Percentiles rank a stretch among this genome's conserved stretches.
These are phyloP conservation scores for Orbicella faveolata DNA, from an alignment of 64 coral and sea anemone species.

Conservation along the genomic window DNA sequence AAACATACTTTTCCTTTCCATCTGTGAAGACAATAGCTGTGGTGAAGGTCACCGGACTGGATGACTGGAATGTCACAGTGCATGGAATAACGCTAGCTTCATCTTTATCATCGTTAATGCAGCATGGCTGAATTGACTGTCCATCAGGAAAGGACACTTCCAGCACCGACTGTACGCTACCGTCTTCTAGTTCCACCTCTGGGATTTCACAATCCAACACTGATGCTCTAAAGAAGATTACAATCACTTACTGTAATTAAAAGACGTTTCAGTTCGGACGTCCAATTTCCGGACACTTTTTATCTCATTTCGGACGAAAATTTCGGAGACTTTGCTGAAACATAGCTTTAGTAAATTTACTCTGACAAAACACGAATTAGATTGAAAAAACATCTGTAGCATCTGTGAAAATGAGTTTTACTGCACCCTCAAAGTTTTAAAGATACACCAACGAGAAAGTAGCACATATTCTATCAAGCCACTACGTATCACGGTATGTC, in stretches of 20 bases:
- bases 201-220: conserved; percentile 65
- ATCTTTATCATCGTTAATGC: conserved; percentile 31
- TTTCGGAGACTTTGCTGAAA: too few relatives aligned
- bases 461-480: too few relatives aligned
- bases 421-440: too few relatives aligned
- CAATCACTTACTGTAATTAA: not conserved
- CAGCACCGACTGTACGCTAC: conserved; percentile 59
- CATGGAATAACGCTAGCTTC: conserved; percentile 66
- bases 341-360: too few relatives aligned
- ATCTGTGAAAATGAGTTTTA: too few relatives aligned
- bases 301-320: too few relatives aligned
- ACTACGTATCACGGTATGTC: too few relatives aligned
- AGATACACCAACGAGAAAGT: too few relatives aligned
- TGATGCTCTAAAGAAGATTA: conserved; percentile 46
- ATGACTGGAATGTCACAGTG: conserved; percentile 74
- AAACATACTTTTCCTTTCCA: conserved; percentile 71
- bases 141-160: conserved; percentile 71
- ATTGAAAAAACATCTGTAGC: too few relatives aligned
- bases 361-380: too few relatives aligned
- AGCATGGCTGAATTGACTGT: conserved; percentile 69
- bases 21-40: conserved; percentile 61
- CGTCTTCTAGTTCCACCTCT: conserved; percentile 80
- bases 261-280: too few relatives aligned
- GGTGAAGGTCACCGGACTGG: conserved; percentile 83
- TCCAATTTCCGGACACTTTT: too few relatives aligned